Conservation (phyloP, 2,888 invertebrate species). For the Neelides folsomi region DNA sequence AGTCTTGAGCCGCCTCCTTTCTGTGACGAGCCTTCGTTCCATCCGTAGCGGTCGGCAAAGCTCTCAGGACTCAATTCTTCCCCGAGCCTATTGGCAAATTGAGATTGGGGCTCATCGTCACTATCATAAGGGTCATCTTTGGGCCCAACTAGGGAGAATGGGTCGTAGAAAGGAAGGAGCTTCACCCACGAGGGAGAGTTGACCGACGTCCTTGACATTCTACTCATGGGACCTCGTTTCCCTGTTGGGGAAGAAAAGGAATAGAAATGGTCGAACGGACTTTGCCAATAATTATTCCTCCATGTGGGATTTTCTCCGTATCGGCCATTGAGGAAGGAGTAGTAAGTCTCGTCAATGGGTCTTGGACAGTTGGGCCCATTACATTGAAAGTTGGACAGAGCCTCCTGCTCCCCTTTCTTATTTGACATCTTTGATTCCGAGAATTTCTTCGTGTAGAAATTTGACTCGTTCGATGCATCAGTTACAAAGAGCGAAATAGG, state of each 20-base stretch:
- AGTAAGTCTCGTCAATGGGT: not conserved
- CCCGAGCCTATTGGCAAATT: conserved; percentile 23
- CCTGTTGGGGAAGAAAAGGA: not conserved
- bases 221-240: not conserved
- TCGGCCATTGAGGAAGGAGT: not conserved
- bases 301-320: no score
- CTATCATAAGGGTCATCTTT: conserved; percentile 7
- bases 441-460: no score
- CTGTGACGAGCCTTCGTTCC: conserved; percentile 7
- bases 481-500: conserved; percentile 10
- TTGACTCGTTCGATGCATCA: not conserved
- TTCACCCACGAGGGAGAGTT: conserved; percentile 25
- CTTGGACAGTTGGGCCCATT: conserved; percentile 7
- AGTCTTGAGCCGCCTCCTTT: conserved; percentile 19
- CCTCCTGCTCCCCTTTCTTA: no score
- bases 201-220: no score
- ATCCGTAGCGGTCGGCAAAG: conserved; percentile 31
- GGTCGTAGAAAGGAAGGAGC: conserved; percentile 18
- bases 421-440: no score
- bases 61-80: conserved; percentile 28
- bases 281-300: conserved; percentile 1
- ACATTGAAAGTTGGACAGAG: not conserved
- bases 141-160: conserved; percentile 5
- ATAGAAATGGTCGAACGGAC: conserved; percentile 6
- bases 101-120: conserved; percentile 7